phyloP scores from a whole-genome alignment of 2,888 invertebrate genomes.

The Oligia fasciuncula region DNA sequence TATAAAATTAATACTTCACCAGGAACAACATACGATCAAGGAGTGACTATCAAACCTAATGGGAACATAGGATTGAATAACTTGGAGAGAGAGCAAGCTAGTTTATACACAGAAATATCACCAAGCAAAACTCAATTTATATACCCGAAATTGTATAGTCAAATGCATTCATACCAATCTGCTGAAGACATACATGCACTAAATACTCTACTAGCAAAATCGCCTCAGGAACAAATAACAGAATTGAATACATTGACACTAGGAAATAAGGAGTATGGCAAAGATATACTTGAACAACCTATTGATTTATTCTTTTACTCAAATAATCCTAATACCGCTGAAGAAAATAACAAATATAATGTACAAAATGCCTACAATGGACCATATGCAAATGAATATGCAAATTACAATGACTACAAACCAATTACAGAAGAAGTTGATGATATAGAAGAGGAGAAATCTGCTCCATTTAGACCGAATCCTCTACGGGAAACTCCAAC shows the following conservation, averaged over 20 bases:
- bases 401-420: slow-evolving; percentile 71
- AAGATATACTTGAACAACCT: slow-evolving; percentile 75
- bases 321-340: slow-evolving; percentile 72
- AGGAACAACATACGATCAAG: slow-evolving; percentile 79
- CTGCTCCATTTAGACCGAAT: slow-evolving; percentile 30
- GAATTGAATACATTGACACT: slow-evolving; percentile 86
- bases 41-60: slow-evolving; percentile 84
- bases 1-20: slow-evolving; percentile 77
- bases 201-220: slow-evolving; percentile 85
- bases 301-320: slow-evolving; percentile 82
- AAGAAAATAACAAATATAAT: slow-evolving; percentile 69
- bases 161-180: slow-evolving; percentile 80
- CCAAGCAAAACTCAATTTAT: slow-evolving; percentile 77
- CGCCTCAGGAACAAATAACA: slow-evolving; percentile 86
- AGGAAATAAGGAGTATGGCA: slow-evolving; percentile 65
- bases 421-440: slow-evolving; percentile 68
- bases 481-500: slow-evolving; percentile 28
- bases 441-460: slow-evolving; percentile 56
- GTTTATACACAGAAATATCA: slow-evolving; percentile 76
- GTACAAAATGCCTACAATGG: slow-evolving; percentile 68
- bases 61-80: slow-evolving; percentile 77
- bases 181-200: slow-evolving; percentile 83
- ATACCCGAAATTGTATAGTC: slow-evolving; percentile 80
- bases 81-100: slow-evolving; percentile 64
- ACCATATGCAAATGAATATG: slow-evolving; percentile 71